Percentiles rank a stretch among this genome's conserved stretches.
These are phyloP conservation scores for Trachelus stipa DNA, from an alignment of 2,888 invertebrate genomes.

Conservation along the genomic window DNA sequence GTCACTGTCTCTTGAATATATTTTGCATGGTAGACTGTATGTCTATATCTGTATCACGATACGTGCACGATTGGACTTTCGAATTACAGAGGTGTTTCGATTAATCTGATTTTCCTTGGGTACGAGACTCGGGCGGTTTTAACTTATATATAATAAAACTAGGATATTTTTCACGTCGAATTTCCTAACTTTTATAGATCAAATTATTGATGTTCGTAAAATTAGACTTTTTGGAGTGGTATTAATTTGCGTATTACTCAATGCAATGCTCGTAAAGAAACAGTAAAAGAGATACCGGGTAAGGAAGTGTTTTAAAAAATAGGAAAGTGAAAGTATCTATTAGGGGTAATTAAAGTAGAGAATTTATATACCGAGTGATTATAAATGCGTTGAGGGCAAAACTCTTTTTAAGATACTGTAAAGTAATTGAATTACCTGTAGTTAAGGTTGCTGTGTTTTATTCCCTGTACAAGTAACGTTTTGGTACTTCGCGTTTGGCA, in stretches of 20 bases:
- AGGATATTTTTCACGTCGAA: background rate
- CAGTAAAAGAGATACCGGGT: background rate
- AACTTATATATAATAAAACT: background rate
- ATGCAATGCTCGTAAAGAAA: background rate
- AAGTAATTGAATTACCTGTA: constrained; percentile 45
- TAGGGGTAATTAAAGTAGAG: background rate
- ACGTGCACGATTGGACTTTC: background rate
- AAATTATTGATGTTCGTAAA: background rate
- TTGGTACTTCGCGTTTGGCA: constrained; percentile 22
- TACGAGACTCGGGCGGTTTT: background rate
- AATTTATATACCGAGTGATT: background rate
- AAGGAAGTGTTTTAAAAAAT: background rate
- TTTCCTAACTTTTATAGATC: background rate
- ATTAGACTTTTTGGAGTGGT: background rate
- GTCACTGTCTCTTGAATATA: background rate
- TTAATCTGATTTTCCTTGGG: background rate
- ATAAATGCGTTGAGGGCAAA: background rate
- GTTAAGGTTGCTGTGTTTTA: background rate
- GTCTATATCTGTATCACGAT: background rate
- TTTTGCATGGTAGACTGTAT: background rate
- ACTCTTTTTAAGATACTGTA: constrained; percentile 43
- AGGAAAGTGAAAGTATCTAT: background rate
- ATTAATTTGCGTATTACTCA: too few species aligned
- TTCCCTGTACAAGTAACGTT: background rate
- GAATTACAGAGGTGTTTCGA: background rate